A percentile compares a stretch with the other conserved stretches of the same genome.
Conservation (phyloP, 2,888 invertebrate species). For the Pogonocherus hispidulus region DNA sequence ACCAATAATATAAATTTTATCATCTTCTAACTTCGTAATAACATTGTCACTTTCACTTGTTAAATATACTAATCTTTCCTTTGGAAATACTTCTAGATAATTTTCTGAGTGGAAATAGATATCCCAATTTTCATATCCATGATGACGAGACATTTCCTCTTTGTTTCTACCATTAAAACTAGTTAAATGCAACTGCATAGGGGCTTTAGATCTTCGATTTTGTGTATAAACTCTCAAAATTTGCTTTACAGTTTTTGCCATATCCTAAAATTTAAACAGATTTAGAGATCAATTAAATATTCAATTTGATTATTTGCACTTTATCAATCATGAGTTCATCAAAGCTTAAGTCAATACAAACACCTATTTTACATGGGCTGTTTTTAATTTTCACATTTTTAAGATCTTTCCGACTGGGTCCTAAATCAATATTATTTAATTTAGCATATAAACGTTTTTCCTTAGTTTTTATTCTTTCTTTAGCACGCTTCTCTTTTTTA, state of each 20-base stretch:
- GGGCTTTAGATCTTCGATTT: slow-evolving; percentile 85
- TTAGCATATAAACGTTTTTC: slow-evolving; percentile 79
- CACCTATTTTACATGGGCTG: slow-evolving; percentile 77
- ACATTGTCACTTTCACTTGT: slow-evolving; percentile 95
- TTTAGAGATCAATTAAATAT: not conserved
- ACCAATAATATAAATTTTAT: slow-evolving; percentile 93
- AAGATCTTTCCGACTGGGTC: slow-evolving; percentile 85
- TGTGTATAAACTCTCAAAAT: slow-evolving; percentile 91
- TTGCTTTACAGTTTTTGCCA: slow-evolving; percentile 91
- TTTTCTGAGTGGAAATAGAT: slow-evolving; percentile 79
- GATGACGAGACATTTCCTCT: slow-evolving; percentile 82
- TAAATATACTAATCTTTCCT: slow-evolving; percentile 88
- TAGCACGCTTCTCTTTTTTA: slow-evolving; percentile 79
- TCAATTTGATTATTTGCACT: slow-evolving; percentile 45
- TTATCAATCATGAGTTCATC: slow-evolving; percentile 88
- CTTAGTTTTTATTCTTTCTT: slow-evolving; percentile 78
- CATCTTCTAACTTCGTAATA: slow-evolving; percentile 80
- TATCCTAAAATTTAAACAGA: slow-evolving; percentile 71
- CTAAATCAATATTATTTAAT: slow-evolving; percentile 79
- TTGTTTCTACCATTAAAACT: slow-evolving; percentile 83
- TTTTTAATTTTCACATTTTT: slow-evolving; percentile 81
- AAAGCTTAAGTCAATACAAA: slow-evolving; percentile 93
- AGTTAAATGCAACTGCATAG: slow-evolving; percentile 86
- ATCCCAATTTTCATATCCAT: slow-evolving; percentile 95
- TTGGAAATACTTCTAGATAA: slow-evolving; percentile 81